A percentile compares a stretch with the other conserved stretches of the same genome.
These are phyloP conservation scores for Fringilla coelebs DNA, from an alignment of 2,797 vertebrate genomes.

Conservation along the genomic window DNA sequence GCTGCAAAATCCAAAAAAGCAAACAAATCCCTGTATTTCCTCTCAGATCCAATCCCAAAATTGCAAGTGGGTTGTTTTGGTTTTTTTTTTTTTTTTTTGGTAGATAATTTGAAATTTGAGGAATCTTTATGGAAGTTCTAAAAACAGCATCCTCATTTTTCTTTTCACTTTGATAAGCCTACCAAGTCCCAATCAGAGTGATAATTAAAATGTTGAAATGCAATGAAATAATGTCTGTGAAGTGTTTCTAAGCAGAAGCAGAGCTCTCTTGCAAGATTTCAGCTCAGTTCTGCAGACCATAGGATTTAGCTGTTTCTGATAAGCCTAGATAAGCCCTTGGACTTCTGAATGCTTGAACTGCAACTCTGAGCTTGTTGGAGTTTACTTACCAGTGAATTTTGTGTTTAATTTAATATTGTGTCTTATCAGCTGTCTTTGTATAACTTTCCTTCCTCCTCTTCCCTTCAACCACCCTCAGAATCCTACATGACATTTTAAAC, in stretches of 20 bases:
- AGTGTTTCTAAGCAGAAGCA: background rate
- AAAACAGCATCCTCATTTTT: background rate
- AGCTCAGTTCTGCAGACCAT: background rate
- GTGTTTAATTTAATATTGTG: background rate
- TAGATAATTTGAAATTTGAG: background rate
- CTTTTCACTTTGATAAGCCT: background rate
- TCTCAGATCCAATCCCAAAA: background rate
- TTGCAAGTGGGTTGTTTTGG: background rate
- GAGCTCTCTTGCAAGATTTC: background rate
- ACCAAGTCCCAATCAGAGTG: background rate
- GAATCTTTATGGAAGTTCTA: background rate
- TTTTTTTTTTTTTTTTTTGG: background rate
- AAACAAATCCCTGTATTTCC: background rate
- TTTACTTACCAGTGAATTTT: background rate
- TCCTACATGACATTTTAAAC: background rate
- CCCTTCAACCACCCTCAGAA: background rate
- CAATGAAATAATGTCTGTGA: background rate
- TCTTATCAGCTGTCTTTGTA: background rate
- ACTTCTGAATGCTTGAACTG: background rate
- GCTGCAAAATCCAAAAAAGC: background rate
- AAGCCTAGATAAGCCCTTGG: background rate
- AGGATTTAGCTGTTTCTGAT: background rate
- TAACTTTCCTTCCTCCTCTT: background rate
- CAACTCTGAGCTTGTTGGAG: background rate
- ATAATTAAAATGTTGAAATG: constrained; percentile 22